Evolutionary conservation across 2,797 vertebrate genomes (phyloP).

Genomic region (Limnodromus scolopaceus): DNA sequence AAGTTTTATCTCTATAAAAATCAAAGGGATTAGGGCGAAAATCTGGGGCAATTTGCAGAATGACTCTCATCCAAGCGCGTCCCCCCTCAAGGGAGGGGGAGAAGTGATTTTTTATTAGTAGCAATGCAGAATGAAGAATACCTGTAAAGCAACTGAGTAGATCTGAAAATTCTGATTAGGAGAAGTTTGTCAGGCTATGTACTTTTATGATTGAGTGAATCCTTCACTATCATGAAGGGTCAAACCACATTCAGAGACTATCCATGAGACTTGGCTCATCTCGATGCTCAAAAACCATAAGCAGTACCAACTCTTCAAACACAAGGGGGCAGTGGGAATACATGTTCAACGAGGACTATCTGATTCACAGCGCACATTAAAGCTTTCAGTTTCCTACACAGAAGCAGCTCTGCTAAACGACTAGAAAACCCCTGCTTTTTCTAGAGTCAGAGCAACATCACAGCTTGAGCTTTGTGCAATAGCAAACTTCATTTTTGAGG

Average conservation of each 20-base stretch:
- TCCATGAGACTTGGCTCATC: background rate
- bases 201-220: background rate
- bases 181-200: background rate
- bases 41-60: background rate
- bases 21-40: background rate
- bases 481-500: background rate
- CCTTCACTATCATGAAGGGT: background rate
- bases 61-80: accelerated
- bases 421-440: background rate
- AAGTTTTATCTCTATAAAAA: background rate
- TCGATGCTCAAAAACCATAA: background rate
- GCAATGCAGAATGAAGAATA: background rate
- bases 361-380: background rate
- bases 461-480: background rate
- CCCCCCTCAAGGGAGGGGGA: background rate
- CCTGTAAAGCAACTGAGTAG: background rate
- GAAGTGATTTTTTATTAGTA: background rate
- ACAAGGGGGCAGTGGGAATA: background rate
- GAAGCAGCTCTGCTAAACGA: background rate
- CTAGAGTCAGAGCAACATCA: background rate
- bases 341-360: background rate
- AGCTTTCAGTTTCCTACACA: background rate
- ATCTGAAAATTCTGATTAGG: background rate
- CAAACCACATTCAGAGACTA: background rate
- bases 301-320: background rate